Percentiles rank a stretch among this genome's conserved stretches.
phyloP scores from a whole-genome alignment of 1,140 invertebrate species.

The Theocolax elegans region DNA sequence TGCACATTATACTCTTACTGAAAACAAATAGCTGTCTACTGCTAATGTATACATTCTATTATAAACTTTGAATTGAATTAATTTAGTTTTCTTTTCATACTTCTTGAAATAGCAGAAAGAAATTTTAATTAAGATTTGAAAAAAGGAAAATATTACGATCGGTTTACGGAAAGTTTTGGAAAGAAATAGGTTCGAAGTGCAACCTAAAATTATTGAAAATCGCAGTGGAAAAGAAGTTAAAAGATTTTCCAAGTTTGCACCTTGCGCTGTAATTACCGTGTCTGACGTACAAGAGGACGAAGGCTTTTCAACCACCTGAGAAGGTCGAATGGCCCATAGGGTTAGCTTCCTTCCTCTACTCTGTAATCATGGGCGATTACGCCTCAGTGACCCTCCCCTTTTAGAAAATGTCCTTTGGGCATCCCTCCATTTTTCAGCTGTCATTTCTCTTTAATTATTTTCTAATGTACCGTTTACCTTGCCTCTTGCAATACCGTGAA shows the following conservation, averaged over 20 bases:
- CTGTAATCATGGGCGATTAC: slow-evolving; percentile 59
- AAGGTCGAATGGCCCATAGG: slow-evolving; percentile 38
- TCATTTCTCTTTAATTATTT: slow-evolving; percentile 32
- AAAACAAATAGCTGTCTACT: too few relatives aligned
- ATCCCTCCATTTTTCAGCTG: slow-evolving; percentile 24
- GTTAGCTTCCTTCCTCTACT: slow-evolving; percentile 41
- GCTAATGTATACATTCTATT: too few relatives aligned
- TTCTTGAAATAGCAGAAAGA: too few relatives aligned
- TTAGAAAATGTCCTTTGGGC: slow-evolving; percentile 27
- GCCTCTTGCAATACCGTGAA: neutral
- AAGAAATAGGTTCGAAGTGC: slow-evolving; percentile 24
- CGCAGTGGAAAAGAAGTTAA: slow-evolving; percentile 25
- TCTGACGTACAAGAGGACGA: slow-evolving; percentile 38
- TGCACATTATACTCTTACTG: too few relatives aligned
- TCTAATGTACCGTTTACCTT: neutral
- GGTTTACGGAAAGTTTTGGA: slow-evolving; percentile 24
- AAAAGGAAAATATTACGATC: too few relatives aligned
- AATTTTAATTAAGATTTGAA: too few relatives aligned
- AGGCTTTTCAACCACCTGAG: slow-evolving; percentile 42
- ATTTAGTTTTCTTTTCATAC: too few relatives aligned
- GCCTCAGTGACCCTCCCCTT: slow-evolving; percentile 16
- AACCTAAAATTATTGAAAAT: slow-evolving; percentile 49
- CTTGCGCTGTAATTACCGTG: slow-evolving; percentile 56
- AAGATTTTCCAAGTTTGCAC: slow-evolving; percentile 60
- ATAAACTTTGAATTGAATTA: too few relatives aligned